Conservation (phyloP, 2,113 vertebrate genomes). For the Chlamydotis undulata region DNA sequence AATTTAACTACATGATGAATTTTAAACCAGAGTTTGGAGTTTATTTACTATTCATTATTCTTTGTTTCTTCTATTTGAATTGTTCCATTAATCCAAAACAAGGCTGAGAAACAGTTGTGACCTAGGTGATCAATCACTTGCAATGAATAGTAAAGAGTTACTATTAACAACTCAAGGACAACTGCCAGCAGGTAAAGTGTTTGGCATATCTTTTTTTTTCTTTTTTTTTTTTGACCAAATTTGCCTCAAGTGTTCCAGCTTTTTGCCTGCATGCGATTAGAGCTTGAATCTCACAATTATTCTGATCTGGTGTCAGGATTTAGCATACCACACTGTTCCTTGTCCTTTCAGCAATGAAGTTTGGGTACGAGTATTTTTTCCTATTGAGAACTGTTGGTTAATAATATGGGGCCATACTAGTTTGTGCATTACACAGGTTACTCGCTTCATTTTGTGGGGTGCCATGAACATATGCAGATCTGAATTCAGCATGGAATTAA, state of each 20-base stretch:
- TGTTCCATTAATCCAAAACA: constrained; percentile 14
- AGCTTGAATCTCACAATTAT: neutral
- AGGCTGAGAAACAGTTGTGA: neutral
- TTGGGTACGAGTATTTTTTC: neutral
- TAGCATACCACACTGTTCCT: neutral
- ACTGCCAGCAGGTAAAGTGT: neutral
- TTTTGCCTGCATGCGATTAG: neutral
- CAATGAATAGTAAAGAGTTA: neutral
- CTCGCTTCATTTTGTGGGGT: neutral
- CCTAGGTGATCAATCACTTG: neutral
- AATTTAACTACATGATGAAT: neutral
- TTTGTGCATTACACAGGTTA: neutral
- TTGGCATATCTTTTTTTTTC: neutral
- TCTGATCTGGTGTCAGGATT: neutral
- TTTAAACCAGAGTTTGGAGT: neutral
- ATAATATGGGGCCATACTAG: accelerated
- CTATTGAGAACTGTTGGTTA: neutral
- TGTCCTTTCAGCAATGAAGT: neutral
- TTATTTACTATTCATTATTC: constrained; percentile 14
- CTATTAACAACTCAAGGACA: constrained; percentile 15
- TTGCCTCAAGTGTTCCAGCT: neutral
- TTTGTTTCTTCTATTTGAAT: constrained; percentile 8
- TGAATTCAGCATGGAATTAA: neutral
- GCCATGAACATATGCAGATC: neutral
- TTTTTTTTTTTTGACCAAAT: neutral